Conservation (phyloP, 2,797 vertebrate species). For the Poecilia picta region DNA sequence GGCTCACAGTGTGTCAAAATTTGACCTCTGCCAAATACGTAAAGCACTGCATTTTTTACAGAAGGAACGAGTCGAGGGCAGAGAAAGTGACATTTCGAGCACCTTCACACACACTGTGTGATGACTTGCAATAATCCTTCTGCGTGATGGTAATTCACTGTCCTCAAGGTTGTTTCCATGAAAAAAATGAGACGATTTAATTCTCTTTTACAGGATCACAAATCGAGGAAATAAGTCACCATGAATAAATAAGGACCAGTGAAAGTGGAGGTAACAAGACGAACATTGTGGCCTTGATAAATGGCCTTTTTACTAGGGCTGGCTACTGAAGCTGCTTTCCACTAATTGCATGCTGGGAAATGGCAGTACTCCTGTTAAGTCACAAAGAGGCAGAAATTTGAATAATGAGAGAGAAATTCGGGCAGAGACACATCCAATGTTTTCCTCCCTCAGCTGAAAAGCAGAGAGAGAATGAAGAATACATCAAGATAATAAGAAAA, state of each 20-base stretch:
- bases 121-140: conserved; percentile 3
- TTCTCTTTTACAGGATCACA: conserved; percentile 25
- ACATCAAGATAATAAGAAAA: neutral
- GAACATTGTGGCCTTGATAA: conserved; percentile 34
- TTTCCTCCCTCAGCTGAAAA: neutral
- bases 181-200: conserved; percentile 35
- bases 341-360: conserved; percentile 17
- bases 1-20: conserved; percentile 19
- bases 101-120: conserved; percentile 13
- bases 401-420: conserved; percentile 16
- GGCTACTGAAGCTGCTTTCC: conserved; percentile 30
- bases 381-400: conserved; percentile 16
- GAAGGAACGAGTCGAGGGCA: conserved; percentile 12
- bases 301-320: conserved; percentile 35
- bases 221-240: conserved; percentile 39
- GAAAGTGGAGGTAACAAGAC: conserved; percentile 50
- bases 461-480: conserved; percentile 1
- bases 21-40: conserved; percentile 33
- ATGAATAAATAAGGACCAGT: conserved; percentile 52
- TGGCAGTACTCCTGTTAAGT: conserved; percentile 4
- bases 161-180: conserved; percentile 50
- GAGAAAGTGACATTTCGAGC: conserved; percentile 6
- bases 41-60: conserved; percentile 6
- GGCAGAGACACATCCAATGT: neutral
- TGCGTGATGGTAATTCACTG: conserved; percentile 32